Evolutionary conservation across 2,888 invertebrate species (phyloP).

Genomic region (Limnephilus auricula): DNA sequence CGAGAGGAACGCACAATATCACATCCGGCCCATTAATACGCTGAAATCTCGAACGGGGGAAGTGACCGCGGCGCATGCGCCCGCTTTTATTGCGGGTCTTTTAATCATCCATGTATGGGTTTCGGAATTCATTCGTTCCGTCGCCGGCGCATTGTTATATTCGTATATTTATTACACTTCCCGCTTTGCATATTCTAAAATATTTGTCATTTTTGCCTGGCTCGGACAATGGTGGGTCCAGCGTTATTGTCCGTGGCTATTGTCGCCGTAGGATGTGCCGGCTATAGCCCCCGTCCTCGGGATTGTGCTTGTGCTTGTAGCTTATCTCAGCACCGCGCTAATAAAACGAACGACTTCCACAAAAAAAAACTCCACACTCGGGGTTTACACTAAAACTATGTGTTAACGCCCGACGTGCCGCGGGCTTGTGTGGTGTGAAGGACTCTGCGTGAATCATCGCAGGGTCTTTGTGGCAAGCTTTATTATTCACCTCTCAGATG

Average conservation of each 20-base stretch:
- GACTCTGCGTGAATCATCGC: neutral
- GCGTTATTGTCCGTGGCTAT: conserved; percentile 42
- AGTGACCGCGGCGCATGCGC: conserved; percentile 17
- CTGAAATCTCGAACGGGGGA: conserved; percentile 23
- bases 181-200: conserved; percentile 63
- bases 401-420: neutral
- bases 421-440: neutral
- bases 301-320: neutral
- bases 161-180: conserved; percentile 64
- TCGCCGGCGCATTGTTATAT: conserved; percentile 63
- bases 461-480: neutral
- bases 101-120: conserved; percentile 60
- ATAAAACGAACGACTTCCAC: conserved; percentile 22
- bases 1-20: conserved; percentile 37
- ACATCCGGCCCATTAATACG: neutral
- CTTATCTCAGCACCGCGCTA: conserved; percentile 33
- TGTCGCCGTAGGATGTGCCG: conserved; percentile 28
- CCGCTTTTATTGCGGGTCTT: conserved; percentile 58
- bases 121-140: conserved; percentile 61
- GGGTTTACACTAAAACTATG: conserved; percentile 2
- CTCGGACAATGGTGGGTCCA: conserved; percentile 51
- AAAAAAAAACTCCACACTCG: neutral
- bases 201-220: conserved; percentile 64
- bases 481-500: neutral
- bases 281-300: neutral